Percentiles rank a stretch among this genome's conserved stretches.
phyloP scores from a whole-genome alignment of 2,113 vertebrate species.

The Callospermophilus lateralis region DNA sequence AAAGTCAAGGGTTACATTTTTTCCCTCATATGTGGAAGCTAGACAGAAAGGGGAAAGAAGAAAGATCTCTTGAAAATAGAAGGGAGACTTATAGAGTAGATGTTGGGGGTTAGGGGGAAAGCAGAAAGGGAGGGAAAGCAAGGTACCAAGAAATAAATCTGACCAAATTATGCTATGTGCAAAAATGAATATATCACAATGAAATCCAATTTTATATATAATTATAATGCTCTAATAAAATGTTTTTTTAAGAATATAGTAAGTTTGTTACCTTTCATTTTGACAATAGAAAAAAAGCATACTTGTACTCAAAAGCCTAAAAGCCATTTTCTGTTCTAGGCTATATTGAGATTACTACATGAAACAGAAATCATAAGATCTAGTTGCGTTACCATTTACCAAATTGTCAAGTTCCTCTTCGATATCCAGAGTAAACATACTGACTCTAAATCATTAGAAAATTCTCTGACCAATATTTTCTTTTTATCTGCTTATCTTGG shows the following conservation, averaged over 20 bases:
- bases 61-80: background rate
- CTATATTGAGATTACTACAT: background rate
- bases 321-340: background rate
- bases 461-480: background rate
- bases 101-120: background rate
- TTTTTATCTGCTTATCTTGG: background rate
- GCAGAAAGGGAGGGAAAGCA: background rate
- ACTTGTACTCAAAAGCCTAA: background rate
- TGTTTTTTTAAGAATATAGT: background rate
- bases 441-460: background rate
- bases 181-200: background rate
- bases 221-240: too few species aligned
- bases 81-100: background rate
- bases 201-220: too few species aligned
- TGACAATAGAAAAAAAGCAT: background rate
- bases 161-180: background rate
- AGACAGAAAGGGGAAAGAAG: background rate
- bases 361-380: background rate
- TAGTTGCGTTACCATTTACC: background rate
- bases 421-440: background rate
- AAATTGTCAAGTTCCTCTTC: background rate
- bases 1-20: background rate
- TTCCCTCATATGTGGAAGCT: background rate
- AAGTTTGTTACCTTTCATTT: background rate
- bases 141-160: background rate